Base-by-base conservation (phyloP, 2,797 vertebrate genomes). In the Dallia pectoralis region DNA sequence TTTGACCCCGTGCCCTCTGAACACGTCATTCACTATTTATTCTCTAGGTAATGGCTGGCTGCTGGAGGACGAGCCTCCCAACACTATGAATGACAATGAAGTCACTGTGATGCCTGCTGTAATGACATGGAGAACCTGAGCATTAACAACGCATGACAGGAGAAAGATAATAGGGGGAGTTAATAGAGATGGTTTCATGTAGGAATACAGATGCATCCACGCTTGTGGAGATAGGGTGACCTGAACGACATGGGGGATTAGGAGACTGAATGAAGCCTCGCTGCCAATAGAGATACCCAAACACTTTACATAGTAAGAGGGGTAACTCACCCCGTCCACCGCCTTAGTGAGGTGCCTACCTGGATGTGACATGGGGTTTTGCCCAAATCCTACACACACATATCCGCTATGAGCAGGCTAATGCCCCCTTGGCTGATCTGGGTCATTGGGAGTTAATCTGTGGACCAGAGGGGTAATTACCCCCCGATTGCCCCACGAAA, bases 151-250 rank as follows among this genome's bases (percentile, higher is more conserved):
- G 61, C 73, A 74, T 70, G 70, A 77, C 81, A 79, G 77, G 73
- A 48, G 76, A 88, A 86, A 84, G 80, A 82, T 82, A 86, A 85
- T 83, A 71, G 81, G 71, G 66, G 77, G 78, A 83, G 80, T 84
- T 87, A 84, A 88, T 85, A 78, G 80, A 82, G 74, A 73, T 5
- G 61, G 86, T 74, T 75, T 79, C 65, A 51, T 69, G 82, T 69
- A 77, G 78, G 74, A 33, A 33, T 64, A 19, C 18, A 16, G 29
- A 64, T 64, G 27, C 30, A 64, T 64, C 30, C 6, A 64, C 29
- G 32, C 16, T 63, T 19, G 49, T 18, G 71, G 27, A 40, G 27
- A 25, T 49, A 47, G 62, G 9, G 30, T 30, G 36, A 61, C 33
- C 29, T 19, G 56, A 76, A 81, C 70, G 70, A 75, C 75, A 76